phyloP scores from a whole-genome alignment of 2,888 invertebrate species.

The Atherix ibis region DNA sequence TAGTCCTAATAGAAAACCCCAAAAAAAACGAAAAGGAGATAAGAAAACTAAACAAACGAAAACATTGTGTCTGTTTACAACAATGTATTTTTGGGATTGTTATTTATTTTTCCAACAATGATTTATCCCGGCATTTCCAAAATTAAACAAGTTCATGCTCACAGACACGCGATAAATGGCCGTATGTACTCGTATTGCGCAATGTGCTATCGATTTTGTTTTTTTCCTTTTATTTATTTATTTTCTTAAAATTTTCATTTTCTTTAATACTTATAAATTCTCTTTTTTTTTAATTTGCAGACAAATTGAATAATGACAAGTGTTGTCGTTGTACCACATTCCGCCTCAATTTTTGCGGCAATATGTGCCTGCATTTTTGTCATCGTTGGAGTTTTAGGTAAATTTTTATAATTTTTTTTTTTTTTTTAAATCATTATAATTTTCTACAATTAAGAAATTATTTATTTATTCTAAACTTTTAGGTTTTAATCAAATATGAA shows the following conservation, averaged over 20 bases:
- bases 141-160: too few species aligned
- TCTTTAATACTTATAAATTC: constrained; percentile 1
- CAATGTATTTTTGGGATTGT: too few species aligned
- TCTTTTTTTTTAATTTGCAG: constrained; percentile 1
- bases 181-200: not conserved
- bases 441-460: not conserved
- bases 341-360: constrained; percentile 64
- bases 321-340: too few species aligned
- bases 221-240: constrained; percentile 2
- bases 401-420: constrained; percentile 20
- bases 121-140: too few species aligned
- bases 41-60: too few species aligned
- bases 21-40: too few species aligned
- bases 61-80: too few species aligned
- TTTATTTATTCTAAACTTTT: too few species aligned
- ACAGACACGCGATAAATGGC: too few species aligned
- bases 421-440: constrained; percentile 6
- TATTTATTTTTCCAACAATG: not conserved
- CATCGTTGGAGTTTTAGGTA: constrained; percentile 63
- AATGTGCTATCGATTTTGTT: not conserved
- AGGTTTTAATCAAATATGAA: too few species aligned
- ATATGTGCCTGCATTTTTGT: constrained; percentile 65
- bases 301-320: constrained; percentile 1
- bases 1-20: too few species aligned
- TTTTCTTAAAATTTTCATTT: constrained; percentile 3